phyloP scores from a whole-genome alignment of 1,140 invertebrate genomes.

The Alviniconcha marisindica region DNA sequence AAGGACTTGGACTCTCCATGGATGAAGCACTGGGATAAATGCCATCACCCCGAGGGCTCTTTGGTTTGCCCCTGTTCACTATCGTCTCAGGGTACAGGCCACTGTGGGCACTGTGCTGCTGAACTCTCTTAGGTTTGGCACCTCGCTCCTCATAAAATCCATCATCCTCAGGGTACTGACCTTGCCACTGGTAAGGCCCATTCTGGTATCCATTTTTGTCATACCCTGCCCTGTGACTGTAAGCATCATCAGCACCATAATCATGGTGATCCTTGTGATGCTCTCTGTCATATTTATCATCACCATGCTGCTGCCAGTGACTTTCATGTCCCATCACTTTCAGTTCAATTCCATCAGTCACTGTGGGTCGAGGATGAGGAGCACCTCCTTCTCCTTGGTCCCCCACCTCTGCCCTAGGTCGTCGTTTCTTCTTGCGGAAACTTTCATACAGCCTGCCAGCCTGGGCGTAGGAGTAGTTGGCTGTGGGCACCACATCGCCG shows the following conservation, averaged over 20 bases:
- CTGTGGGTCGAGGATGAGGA: neutral
- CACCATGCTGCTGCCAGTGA: neutral
- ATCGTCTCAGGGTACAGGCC: constrained; percentile 23
- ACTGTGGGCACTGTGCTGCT: neutral
- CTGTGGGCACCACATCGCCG: constrained; percentile 42
- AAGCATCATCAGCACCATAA: constrained; percentile 3
- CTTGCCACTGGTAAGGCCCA: neutral
- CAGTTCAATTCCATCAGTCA: neutral
- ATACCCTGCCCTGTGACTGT: neutral
- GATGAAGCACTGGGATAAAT: too few relatives aligned
- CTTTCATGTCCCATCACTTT: neutral
- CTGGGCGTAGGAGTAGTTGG: constrained; percentile 52
- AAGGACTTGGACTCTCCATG: too few relatives aligned
- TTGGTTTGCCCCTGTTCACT: neutral
- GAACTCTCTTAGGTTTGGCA: constrained; percentile 3
- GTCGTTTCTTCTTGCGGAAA: constrained; percentile 50
- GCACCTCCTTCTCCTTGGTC: neutral
- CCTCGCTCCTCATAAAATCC: constrained; percentile 22
- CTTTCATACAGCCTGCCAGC: constrained; percentile 56
- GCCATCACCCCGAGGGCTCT: neutral
- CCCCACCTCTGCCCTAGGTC: neutral
- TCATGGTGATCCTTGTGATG: neutral
- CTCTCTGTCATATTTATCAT: constrained; percentile 4
- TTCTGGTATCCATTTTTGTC: neutral
- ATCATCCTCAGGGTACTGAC: neutral